Base-by-base conservation (phyloP, 2,888 invertebrate genomes). In the Miltochrista miniata region DNA sequence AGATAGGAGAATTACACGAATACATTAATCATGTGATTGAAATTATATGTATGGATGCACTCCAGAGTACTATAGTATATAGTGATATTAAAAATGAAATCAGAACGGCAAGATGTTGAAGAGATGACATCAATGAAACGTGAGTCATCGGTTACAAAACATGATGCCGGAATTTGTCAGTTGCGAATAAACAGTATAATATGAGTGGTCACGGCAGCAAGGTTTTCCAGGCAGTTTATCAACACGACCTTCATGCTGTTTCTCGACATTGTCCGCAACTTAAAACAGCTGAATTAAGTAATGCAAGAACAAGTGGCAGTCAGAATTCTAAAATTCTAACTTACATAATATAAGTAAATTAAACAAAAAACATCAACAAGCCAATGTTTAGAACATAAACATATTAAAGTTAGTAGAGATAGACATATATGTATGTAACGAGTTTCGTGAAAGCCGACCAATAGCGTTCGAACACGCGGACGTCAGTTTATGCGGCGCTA, bases 391-490 rank as follows among this genome's bases (percentile, higher is more conserved):
- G 13, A 24, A 24, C 5, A 24, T 24, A 24, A 24, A 24, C 5
- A 24, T 24, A 24, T 38, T 34, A 38, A 43, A 33, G 11, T 34
- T 45, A 12, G 51, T 36, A n/a, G 52, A 68, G 50, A 59, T 35
- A 44, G 13, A 10, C 51, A 61, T 48, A 54, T 30, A 30, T 70
- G 63, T 71, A 76, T 72, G 74, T 69, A 70, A 71, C 59, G 62
- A 68, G 64, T 62, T 61, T 64, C 55, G 68, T 68, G 72, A 70
- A 72, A 65, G 66, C 58, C 69, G 72, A 74, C 86, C 85, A 85
- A 86, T 86, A 59, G 74, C 78, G 70, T 61, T 64, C 67, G 76
- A 67, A 73, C 83, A 84, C 85, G 84, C 71, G 56, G 51, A 48
- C 42, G 46, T 49, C 48, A 48, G 47, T 54, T 40, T 40, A 38